Percentiles rank a stretch among this genome's conserved stretches.
These are phyloP conservation scores for Danio aesculapii DNA, from an alignment of 2,797 vertebrate genomes.

Conservation along the genomic window DNA sequence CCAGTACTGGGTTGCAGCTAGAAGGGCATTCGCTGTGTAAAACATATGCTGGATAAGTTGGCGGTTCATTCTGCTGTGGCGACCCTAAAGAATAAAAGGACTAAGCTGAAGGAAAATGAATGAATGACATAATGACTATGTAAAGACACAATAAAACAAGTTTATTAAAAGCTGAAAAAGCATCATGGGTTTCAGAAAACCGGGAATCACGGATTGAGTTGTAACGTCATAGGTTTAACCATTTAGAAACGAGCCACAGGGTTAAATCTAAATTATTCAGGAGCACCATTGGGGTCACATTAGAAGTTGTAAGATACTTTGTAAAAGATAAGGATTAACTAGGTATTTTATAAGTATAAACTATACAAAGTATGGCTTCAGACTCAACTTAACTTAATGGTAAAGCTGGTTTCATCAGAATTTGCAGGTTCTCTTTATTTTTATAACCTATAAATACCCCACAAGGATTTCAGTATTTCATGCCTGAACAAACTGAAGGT, in stretches of 20 bases:
- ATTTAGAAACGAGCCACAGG: background rate
- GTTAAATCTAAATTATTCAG: background rate
- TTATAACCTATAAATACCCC: background rate
- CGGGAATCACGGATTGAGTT: background rate
- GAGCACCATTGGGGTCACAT: background rate
- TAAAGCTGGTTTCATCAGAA: background rate
- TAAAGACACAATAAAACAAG: background rate
- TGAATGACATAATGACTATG: background rate
- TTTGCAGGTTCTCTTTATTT: background rate
- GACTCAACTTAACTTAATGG: background rate
- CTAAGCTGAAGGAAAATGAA: no score
- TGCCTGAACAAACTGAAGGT: background rate
- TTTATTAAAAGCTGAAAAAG: background rate
- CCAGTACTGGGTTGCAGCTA: no score
- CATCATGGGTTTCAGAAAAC: background rate
- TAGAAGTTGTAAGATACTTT: background rate
- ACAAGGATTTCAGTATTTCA: background rate
- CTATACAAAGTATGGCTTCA: background rate
- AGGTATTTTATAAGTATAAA: background rate
- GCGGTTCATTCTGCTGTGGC: no score
- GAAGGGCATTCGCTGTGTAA: no score
- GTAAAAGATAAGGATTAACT: background rate
- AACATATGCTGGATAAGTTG: no score
- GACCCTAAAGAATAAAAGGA: no score
- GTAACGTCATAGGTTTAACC: background rate